phyloP scores from a whole-genome alignment of 2,113 vertebrate genomes.

The Ancistrus triradiatus region DNA sequence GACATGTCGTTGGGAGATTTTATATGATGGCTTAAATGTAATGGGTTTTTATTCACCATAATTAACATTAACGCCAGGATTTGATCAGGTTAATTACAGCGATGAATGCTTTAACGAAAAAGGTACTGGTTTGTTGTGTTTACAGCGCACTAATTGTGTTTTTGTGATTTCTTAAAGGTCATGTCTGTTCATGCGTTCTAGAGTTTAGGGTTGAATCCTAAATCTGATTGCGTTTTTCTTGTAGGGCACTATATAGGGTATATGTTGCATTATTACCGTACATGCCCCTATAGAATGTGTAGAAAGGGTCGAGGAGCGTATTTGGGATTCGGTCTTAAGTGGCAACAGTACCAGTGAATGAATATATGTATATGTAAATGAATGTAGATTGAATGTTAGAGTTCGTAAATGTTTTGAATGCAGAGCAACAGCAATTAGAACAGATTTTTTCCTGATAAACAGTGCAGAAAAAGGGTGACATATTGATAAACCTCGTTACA shows the following conservation, averaged over 20 bases:
- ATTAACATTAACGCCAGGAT: background rate
- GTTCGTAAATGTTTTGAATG: too few species aligned
- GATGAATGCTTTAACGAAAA: constrained; percentile 35
- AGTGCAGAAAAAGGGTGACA: too few species aligned
- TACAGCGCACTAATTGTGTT: background rate
- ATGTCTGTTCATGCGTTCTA: background rate
- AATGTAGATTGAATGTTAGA: too few species aligned
- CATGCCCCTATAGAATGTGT: background rate
- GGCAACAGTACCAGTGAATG: too few species aligned
- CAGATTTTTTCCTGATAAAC: too few species aligned
- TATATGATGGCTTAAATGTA: background rate
- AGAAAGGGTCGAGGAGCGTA: background rate
- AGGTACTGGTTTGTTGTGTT: constrained; percentile 22
- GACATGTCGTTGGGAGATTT: background rate
- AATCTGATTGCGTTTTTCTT: background rate
- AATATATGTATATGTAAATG: too few species aligned
- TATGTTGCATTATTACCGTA: background rate
- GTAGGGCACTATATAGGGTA: background rate
- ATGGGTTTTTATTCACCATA: background rate
- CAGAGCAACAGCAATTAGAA: too few species aligned
- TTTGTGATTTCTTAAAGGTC: constrained; percentile 1
- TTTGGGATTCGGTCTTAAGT: background rate
- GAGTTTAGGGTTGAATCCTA: background rate
- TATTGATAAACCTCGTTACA: too few species aligned
- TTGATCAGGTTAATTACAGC: background rate